Conservation (phyloP, 2,888 invertebrate genomes). For the Athalia circularis region DNA sequence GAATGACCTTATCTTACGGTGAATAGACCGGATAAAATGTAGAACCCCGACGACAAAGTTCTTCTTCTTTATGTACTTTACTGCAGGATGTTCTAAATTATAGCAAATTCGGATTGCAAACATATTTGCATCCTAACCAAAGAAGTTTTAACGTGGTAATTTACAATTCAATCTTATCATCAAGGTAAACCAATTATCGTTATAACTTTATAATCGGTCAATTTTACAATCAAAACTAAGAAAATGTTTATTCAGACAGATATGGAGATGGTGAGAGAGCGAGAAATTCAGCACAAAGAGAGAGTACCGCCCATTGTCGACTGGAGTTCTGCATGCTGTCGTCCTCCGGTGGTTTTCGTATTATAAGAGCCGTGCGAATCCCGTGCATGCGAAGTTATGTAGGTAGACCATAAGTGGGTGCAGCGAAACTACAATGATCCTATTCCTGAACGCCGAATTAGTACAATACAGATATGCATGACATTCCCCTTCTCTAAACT, state of each 20-base stretch:
- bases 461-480: background rate
- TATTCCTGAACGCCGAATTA: constrained; percentile 19
- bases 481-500: too few species aligned
- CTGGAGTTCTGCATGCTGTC: background rate
- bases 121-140: constrained; percentile 42
- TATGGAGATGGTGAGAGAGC: background rate
- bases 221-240: constrained; percentile 33
- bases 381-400: background rate
- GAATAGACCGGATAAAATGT: too few species aligned
- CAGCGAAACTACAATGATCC: background rate
- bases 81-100: background rate
- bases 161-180: constrained; percentile 27
- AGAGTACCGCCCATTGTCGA: background rate
- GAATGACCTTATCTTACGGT: too few species aligned
- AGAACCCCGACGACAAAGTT: background rate
- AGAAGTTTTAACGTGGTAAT: constrained; percentile 29
- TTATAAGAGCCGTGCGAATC: background rate
- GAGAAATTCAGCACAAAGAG: background rate
- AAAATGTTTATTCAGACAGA: constrained; percentile 12
- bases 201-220: constrained; percentile 37
- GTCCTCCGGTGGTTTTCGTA: background rate
- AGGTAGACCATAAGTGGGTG: too few species aligned
- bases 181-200: constrained; percentile 26
- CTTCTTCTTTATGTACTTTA: background rate
- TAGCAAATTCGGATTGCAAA: constrained; percentile 33